Conservation (phyloP, 2,113 vertebrate species). For the Tachysurus vachellii region DNA sequence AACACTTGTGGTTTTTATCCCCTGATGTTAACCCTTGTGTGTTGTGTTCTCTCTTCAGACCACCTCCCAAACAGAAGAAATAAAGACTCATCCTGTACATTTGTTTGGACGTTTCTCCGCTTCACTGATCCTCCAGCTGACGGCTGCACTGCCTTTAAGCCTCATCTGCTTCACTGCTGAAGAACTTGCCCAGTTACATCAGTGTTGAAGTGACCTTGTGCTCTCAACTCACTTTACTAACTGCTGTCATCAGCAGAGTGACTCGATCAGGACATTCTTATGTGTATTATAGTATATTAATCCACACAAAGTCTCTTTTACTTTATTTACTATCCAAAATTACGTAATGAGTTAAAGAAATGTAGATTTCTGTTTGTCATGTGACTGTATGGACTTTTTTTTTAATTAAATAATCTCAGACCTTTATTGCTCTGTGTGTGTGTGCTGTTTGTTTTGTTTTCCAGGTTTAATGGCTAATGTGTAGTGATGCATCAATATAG, state of each 20-base stretch:
- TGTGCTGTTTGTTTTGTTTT: too few species aligned
- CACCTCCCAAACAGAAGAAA: slow-evolving; percentile 83
- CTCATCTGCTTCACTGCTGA: neutral
- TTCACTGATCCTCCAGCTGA: slow-evolving; percentile 17
- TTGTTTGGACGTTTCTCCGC: slow-evolving; percentile 8
- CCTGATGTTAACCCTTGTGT: neutral
- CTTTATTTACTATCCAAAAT: neutral
- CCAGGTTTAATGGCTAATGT: neutral
- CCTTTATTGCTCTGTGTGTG: neutral
- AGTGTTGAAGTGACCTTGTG: neutral
- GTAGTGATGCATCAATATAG: neutral
- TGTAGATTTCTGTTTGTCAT: slow-evolving; percentile 20
- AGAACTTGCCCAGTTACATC: neutral
- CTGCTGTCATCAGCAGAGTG: neutral
- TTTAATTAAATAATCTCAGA: slow-evolving; percentile 19
- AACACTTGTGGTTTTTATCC: neutral
- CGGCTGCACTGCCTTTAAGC: slow-evolving; percentile 11
- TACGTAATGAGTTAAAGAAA: neutral
- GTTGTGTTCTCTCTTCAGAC: slow-evolving; percentile 64
- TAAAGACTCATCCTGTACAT: slow-evolving; percentile 48
- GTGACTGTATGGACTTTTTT: slow-evolving; percentile 25
- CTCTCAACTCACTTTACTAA: neutral
- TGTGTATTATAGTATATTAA: slow-evolving; percentile 20
- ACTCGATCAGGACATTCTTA: neutral
- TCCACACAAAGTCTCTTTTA: neutral